These are phyloP conservation scores for Clarias laeviceps DNA, from an alignment of 2,797 vertebrate species.

Conservation along the genomic window DNA sequence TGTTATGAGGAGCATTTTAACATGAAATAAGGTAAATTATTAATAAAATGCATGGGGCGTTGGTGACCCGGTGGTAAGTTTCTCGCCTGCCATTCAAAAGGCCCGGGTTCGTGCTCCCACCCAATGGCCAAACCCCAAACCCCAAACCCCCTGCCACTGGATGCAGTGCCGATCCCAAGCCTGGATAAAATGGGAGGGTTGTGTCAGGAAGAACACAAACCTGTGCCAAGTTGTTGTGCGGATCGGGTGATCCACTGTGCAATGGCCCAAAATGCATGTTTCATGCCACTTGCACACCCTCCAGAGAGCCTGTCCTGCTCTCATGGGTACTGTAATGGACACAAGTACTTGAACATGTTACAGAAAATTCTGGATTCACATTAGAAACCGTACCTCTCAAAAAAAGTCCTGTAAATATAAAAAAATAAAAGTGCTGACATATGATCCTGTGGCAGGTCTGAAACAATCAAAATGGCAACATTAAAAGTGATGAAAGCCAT, in stretches of 20 bases:
- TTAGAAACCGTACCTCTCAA: background rate
- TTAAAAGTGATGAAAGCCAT: constrained; percentile 84
- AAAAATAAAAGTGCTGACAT: background rate
- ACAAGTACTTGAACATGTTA: background rate
- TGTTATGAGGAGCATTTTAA: no score
- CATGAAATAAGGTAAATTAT: background rate
- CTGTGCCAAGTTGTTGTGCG: no score
- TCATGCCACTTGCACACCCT: background rate
- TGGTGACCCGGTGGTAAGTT: no score
- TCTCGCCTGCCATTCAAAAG: no score
- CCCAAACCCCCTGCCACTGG: no score
- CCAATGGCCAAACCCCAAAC: no score
- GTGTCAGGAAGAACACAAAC: no score
- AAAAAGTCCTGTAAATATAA: background rate
- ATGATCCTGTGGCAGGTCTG: background rate
- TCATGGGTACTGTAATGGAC: background rate
- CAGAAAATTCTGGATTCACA: background rate
- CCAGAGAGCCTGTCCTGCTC: background rate
- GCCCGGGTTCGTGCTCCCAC: no score
- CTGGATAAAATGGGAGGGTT: no score
- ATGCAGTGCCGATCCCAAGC: no score
- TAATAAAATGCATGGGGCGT: background rate
- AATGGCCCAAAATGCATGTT: background rate
- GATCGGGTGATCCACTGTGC: no score
- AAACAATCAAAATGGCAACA: constrained; percentile 68